Evolutionary conservation across 2,797 vertebrate species (phyloP).

Genomic region (Pangasius macronema): DNA sequence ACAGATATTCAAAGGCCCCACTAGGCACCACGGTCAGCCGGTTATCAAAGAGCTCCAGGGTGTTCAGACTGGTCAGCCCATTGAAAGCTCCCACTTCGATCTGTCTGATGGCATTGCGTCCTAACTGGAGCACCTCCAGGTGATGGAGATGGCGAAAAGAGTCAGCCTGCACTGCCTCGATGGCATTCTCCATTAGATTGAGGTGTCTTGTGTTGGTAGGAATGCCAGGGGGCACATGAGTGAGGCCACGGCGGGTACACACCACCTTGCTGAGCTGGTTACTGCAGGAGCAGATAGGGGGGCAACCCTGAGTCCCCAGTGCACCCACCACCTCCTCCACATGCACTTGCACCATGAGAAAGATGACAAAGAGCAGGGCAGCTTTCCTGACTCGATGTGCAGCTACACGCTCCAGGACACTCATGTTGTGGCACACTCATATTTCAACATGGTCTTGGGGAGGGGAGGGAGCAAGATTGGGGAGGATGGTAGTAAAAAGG

Average conservation of each 20-base stretch:
- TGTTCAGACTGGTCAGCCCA: slow-evolving; percentile 95
- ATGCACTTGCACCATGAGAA: slow-evolving; percentile 88
- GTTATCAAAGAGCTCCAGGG: slow-evolving; percentile 97
- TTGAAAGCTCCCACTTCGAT: slow-evolving; percentile 99
- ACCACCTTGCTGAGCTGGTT: slow-evolving; percentile 98
- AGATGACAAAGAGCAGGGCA: slow-evolving; percentile 89
- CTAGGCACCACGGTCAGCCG: slow-evolving; percentile 95
- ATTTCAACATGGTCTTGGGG: slow-evolving; percentile 94
- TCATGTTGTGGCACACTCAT: slow-evolving; percentile 99
- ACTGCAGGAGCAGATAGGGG: slow-evolving; percentile 94
- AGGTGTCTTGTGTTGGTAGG: slow-evolving; percentile 95
- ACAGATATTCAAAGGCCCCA: slow-evolving; percentile 96
- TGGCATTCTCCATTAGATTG: slow-evolving; percentile 99
- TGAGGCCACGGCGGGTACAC: slow-evolving; percentile 92
- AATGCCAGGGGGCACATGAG: slow-evolving; percentile 89
- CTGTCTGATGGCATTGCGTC: slow-evolving; percentile 94
- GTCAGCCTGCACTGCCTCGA: slow-evolving; percentile 95
- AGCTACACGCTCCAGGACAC: slow-evolving; percentile 98
- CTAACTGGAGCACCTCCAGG: slow-evolving; percentile 96
- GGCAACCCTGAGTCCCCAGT: slow-evolving; percentile 92
- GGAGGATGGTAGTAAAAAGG: slow-evolving; percentile 56
- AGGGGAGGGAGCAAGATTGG: slow-evolving; percentile 55
- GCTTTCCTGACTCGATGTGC: slow-evolving; percentile 94
- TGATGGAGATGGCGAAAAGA: slow-evolving; percentile 96
- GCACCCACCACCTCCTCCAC: slow-evolving; percentile 82